Percentiles rank a stretch among this genome's conserved stretches.
phyloP scores from a whole-genome alignment of 2,113 vertebrate species.

The Dromiciops gliroides region DNA sequence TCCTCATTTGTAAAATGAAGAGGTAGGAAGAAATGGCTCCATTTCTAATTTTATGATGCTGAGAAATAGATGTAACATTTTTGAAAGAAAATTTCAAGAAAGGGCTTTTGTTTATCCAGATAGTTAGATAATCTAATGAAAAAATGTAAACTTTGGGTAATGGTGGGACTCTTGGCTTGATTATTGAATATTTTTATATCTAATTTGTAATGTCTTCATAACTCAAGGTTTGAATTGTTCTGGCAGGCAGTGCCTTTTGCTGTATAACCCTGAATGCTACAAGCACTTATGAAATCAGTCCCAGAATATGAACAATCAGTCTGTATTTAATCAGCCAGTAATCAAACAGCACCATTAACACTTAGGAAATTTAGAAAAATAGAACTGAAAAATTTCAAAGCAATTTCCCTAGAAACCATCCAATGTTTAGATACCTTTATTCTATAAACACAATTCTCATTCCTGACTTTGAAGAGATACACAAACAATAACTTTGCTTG shows the following conservation, averaged over 20 bases:
- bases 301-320: conserved; percentile 42
- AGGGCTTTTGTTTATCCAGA: not conserved
- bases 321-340: conserved; percentile 54
- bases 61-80: not conserved
- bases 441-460: not conserved
- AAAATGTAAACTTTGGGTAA: conserved; percentile 35
- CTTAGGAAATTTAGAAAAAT: conserved; percentile 13
- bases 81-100: conserved; percentile 21
- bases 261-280: conserved; percentile 19
- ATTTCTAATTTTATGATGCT: not conserved
- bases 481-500: not conserved
- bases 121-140: conserved; percentile 3
- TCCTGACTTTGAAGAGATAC: not conserved
- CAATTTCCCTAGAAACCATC: not conserved
- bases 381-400: conserved; percentile 45
- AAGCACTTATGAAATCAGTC: conserved; percentile 49
- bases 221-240: conserved; percentile 23
- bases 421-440: conserved; percentile 25
- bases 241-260: conserved; percentile 1
- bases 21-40: not conserved
- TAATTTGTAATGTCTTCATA: conserved; percentile 36
- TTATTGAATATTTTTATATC: conserved; percentile 49
- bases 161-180: conserved; percentile 26
- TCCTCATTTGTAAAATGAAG: not conserved
- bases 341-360: conserved; percentile 18